phyloP scores from a whole-genome alignment of 2,113 vertebrate species.

The Uria lomvia region DNA sequence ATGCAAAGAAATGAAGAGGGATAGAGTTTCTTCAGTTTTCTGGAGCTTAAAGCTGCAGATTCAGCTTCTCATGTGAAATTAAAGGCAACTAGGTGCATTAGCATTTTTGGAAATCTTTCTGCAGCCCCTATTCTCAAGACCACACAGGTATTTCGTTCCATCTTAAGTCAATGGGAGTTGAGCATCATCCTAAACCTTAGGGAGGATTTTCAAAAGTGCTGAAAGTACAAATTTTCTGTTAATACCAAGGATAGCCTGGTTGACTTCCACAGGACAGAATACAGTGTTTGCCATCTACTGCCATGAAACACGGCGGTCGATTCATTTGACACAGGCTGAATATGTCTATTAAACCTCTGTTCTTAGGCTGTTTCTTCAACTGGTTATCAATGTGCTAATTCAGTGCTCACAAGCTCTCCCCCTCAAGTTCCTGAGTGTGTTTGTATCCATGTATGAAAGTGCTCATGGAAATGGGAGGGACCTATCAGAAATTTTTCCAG shows the following conservation, averaged over 20 bases:
- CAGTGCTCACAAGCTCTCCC: neutral
- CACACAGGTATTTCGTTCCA: neutral
- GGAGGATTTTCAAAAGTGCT: neutral
- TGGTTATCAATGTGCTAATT: neutral
- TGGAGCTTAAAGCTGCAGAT: neutral
- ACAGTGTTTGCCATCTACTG: neutral
- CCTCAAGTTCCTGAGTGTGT: rapidly evolving
- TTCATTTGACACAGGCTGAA: neutral
- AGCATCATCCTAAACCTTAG: neutral
- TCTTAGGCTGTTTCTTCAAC: neutral
- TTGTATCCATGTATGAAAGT: neutral
- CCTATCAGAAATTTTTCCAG: neutral
- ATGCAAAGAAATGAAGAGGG: neutral
- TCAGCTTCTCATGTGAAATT: neutral
- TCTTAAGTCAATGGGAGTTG: neutral
- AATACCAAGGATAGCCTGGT: neutral
- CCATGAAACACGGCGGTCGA: rapidly evolving
- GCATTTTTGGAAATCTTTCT: neutral
- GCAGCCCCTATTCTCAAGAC: rapidly evolving
- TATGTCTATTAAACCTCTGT: neutral
- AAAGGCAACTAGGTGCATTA: neutral
- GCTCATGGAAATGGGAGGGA: neutral
- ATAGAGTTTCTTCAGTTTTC: neutral
- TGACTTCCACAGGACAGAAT: neutral
- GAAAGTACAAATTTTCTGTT: neutral